Evolutionary conservation across 2,888 invertebrate species (phyloP).

Genomic region (Gastrophysa polygoni): DNA sequence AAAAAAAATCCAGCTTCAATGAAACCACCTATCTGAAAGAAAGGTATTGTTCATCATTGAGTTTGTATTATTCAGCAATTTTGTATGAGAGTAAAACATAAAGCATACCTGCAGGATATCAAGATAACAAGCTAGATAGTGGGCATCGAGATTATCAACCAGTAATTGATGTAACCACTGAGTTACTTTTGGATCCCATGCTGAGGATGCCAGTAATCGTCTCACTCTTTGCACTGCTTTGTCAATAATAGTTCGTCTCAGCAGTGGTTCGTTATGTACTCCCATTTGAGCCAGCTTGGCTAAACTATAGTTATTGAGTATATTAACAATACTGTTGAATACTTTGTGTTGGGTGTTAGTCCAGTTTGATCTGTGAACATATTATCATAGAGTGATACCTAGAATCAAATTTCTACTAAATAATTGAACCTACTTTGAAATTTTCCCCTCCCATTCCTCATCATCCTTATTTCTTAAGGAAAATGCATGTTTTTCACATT

Average conservation of each 20-base stretch:
- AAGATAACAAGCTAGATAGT: constrained; percentile 74
- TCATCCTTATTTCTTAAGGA: constrained; percentile 65
- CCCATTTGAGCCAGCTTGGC: constrained; percentile 67
- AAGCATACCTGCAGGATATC: constrained; percentile 73
- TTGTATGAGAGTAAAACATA: no score
- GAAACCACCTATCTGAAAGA: no score
- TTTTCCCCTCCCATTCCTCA: constrained; percentile 72
- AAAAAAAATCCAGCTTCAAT: no score
- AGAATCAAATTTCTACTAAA: neutral
- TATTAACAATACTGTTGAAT: constrained; percentile 69
- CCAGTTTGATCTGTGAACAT: constrained; percentile 65
- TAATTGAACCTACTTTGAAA: constrained; percentile 62
- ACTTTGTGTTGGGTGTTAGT: constrained; percentile 67
- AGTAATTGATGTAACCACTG: constrained; percentile 80
- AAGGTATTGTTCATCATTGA: no score
- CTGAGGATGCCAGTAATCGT: constrained; percentile 69
- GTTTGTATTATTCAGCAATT: neutral
- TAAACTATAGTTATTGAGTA: constrained; percentile 70
- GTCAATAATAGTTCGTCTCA: constrained; percentile 72
- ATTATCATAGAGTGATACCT: no score
- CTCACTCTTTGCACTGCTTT: constrained; percentile 71
- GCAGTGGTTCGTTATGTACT: constrained; percentile 69
- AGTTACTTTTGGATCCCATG: constrained; percentile 75
- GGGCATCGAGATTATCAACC: constrained; percentile 69
- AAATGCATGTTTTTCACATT: constrained; percentile 70